Percentiles rank a stretch among this genome's conserved stretches.
Conservation (phyloP, 2,113 vertebrate species). For the Nyctibius bracteatus region DNA sequence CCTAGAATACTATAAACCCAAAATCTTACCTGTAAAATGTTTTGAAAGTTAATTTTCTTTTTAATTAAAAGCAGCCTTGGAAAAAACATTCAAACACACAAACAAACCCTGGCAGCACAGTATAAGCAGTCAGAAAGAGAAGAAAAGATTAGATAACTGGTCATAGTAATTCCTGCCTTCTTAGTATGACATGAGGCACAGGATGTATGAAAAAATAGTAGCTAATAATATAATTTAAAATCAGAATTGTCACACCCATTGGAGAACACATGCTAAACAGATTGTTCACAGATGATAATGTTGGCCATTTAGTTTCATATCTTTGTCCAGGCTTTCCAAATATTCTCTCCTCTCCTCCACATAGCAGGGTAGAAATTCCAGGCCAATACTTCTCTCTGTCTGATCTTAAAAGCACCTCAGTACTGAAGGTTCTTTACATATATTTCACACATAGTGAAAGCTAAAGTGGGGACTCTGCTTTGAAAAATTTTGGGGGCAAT, state of each 20-base stretch:
- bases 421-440: not conserved
- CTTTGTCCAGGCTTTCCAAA: not conserved
- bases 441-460: not conserved
- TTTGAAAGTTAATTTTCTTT: not conserved
- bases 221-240: not conserved
- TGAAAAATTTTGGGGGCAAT: not conserved
- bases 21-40: not conserved
- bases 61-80: not conserved
- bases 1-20: not conserved
- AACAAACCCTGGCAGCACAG: not conserved
- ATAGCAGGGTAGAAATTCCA: not conserved
- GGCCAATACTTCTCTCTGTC: not conserved
- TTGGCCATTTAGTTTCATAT: not conserved
- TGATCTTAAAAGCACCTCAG: not conserved
- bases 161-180: not conserved
- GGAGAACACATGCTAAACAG: not conserved
- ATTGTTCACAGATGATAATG: not conserved
- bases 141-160: not conserved
- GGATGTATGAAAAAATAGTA: not conserved
- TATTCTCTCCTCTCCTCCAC: not conserved
- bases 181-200: not conserved
- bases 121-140: not conserved
- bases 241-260: not conserved
- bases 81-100: not conserved
- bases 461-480: not conserved